Base-by-base conservation (phyloP, 2,888 invertebrate genomes). In the Mellilla xanthometata region DNA sequence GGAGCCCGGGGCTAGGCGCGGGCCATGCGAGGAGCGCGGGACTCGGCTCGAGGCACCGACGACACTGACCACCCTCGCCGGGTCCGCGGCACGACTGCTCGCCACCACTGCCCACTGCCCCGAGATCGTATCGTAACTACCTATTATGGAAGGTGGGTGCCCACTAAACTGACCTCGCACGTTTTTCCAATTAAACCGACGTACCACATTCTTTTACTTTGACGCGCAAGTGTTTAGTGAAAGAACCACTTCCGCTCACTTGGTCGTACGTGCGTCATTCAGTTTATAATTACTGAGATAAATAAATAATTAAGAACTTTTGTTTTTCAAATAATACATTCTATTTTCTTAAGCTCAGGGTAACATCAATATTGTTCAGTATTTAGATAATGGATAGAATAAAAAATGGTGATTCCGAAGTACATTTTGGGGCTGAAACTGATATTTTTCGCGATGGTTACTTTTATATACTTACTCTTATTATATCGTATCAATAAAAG, bases 101-200 rank as follows among this genome's bases (percentile, higher is more conserved):
- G 4, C 4, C n/a, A n/a, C n/a, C n/a, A n/a, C 44, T 39, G 49
- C 39, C 55, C 49, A 28, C 30, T 30, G 30, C 34, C 39, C 61
- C 35, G 54, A 85, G 88, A 88, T 87, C 74, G 82, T 87, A 88
- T 87, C 88, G 82, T 76, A 66, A 66, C 75, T 66, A 70, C 76
- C 76, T 79, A 80, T 80, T 82, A 84, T 73, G 73, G 83, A 72
- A 85, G 85, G 85, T 80, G 84, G 84, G 75, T 77, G 76, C 77
- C 77, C 76, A 78, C 83, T 80, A 76, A 76, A 75, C 78, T 84
- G 88, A 88, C 88, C 88, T 88, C 87, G 87, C 86, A 81, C 86
- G 85, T 86, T 88, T 87, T 87, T 82, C 78, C 79, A 86, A 87
- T 85, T 85, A 88, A 82, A 78, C 75, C 73, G 72, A 78, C 79